Evolutionary conservation across 2,113 vertebrate species (phyloP).

Genomic region (Hylia prasina): DNA sequence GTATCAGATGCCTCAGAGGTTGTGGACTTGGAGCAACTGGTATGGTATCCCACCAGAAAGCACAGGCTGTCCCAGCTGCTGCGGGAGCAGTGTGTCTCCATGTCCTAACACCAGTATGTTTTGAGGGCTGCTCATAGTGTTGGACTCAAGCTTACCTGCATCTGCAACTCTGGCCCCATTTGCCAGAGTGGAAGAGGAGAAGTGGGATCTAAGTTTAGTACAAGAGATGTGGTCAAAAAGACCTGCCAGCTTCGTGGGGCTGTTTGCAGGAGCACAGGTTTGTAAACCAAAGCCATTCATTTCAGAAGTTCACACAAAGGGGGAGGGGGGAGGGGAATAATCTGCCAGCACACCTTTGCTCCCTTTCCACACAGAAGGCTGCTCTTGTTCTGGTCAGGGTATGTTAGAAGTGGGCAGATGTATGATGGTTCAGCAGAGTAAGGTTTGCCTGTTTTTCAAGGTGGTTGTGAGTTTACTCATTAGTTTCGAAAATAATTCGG

Average conservation of each 20-base stretch:
- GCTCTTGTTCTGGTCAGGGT: background rate
- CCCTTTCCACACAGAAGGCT: background rate
- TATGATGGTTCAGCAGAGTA: background rate
- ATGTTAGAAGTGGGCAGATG: background rate
- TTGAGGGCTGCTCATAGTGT: background rate
- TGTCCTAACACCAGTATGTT: background rate
- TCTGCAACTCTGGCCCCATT: background rate
- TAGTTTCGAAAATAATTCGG: background rate
- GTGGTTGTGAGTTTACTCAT: background rate
- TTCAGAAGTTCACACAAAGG: background rate
- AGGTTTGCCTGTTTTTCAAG: background rate
- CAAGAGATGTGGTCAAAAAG: background rate
- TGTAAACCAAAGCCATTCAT: background rate
- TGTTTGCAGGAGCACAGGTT: background rate
- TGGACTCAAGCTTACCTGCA: background rate
- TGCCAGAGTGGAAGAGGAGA: accelerated
- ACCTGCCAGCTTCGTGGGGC: background rate
- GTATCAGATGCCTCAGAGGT: background rate
- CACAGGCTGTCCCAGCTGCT: background rate
- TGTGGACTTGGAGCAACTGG: accelerated
- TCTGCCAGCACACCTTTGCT: background rate
- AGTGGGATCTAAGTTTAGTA: background rate
- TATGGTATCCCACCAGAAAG: background rate
- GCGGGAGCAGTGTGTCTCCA: background rate
- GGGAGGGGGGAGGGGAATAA: accelerated